Conservation (phyloP, 1,140 invertebrate species). For the Hermetia illucens region DNA sequence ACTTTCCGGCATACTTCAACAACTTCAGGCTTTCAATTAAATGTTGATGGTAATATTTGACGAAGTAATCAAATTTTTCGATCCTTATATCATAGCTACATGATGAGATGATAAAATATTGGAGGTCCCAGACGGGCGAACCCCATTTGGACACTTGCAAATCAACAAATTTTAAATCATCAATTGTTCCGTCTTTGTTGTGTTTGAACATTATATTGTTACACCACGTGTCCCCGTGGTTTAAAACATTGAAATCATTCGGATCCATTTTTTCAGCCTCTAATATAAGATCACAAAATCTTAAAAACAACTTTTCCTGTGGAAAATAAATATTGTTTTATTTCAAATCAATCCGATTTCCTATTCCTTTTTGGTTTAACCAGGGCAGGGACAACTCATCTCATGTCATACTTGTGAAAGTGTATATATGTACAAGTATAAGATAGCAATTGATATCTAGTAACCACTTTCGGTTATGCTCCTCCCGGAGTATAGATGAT, state of each 20-base stretch:
- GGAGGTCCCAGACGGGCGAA: constrained; percentile 12
- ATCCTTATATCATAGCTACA: constrained; percentile 12
- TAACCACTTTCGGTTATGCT: too few species aligned
- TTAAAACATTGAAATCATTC: constrained; percentile 40
- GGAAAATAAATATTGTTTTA: neutral
- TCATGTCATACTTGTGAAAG: too few species aligned
- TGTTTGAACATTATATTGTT: constrained; percentile 52
- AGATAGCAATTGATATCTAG: too few species aligned
- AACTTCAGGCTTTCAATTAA: constrained; percentile 7
- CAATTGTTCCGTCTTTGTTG: constrained; percentile 29
- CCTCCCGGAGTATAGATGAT: too few species aligned
- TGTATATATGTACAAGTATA: too few species aligned
- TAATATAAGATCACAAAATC: constrained; percentile 4
- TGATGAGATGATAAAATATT: constrained; percentile 13
- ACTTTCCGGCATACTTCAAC: constrained; percentile 10
- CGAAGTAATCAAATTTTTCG: constrained; percentile 13
- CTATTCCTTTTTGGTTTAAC: too few species aligned
- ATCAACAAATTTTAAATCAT: constrained; percentile 35
- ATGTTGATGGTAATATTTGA: constrained; percentile 15
- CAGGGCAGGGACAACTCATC: too few species aligned
- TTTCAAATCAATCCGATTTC: too few species aligned
- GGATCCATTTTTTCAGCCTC: constrained; percentile 14
- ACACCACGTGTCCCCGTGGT: constrained; percentile 46
- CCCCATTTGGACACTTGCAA: constrained; percentile 13
- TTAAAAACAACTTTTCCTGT: constrained; percentile 1